A percentile compares a stretch with the other conserved stretches of the same genome.
These are phyloP conservation scores for Oncorhynchus clarkii DNA, from an alignment of 2,113 vertebrate genomes.

Conservation along the genomic window DNA sequence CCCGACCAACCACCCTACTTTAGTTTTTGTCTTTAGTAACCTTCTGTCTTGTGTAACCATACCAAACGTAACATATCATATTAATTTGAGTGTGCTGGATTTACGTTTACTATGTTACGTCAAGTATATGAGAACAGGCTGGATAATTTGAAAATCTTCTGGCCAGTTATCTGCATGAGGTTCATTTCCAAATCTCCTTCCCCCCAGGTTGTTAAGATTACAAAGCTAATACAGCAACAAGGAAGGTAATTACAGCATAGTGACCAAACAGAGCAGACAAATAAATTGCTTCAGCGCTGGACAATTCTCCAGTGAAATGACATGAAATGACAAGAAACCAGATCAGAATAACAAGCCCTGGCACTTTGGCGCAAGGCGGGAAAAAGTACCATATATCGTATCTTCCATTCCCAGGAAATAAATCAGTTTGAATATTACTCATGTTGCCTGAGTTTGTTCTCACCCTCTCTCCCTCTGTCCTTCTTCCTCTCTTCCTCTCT, in stretches of 20 bases:
- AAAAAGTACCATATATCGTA: constrained; percentile 37
- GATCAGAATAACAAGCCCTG: constrained; percentile 23
- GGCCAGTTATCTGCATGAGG: constrained; percentile 6
- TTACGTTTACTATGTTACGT: too few species aligned
- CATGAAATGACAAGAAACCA: constrained; percentile 18
- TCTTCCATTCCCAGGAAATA: neutral
- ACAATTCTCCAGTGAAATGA: constrained; percentile 9
- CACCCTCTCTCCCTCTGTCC: too few species aligned
- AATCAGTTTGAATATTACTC: neutral
- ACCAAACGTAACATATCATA: too few species aligned
- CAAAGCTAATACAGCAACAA: constrained; percentile 43
- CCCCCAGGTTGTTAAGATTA: constrained; percentile 35
- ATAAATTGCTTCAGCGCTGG: constrained; percentile 30
- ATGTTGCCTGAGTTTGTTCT: neutral
- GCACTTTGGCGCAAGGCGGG: neutral
- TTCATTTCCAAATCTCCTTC: constrained; percentile 17
- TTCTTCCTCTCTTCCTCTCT: too few species aligned
- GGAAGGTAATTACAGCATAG: constrained; percentile 27
- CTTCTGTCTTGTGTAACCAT: too few species aligned
- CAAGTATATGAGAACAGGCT: too few species aligned
- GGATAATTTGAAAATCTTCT: constrained; percentile 17
- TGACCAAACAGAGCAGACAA: constrained; percentile 14
- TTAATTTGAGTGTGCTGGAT: too few species aligned
- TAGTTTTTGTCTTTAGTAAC: too few species aligned
- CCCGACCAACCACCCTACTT: too few species aligned